These are phyloP conservation scores for Hemicrepidius hirtus DNA, from an alignment of 2,888 invertebrate genomes.

Conservation along the genomic window DNA sequence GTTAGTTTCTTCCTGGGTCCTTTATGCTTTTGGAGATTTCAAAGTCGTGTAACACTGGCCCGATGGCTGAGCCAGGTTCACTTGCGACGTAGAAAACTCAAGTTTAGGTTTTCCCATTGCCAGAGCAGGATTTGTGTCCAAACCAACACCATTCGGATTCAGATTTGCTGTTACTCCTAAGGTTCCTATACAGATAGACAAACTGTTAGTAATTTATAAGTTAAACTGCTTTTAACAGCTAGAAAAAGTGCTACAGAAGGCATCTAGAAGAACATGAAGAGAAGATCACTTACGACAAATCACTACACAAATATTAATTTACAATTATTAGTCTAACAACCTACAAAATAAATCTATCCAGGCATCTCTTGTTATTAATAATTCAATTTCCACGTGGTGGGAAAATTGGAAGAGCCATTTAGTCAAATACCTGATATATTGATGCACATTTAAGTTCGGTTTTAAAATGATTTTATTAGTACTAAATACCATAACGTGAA, in stretches of 20 bases:
- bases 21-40: slow-evolving; percentile 55
- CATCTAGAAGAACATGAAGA: slow-evolving; percentile 47
- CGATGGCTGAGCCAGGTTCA: slow-evolving; percentile 66
- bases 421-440: no score
- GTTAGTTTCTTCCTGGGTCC: background rate
- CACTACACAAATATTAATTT: slow-evolving; percentile 20
- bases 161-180: slow-evolving; percentile 79
- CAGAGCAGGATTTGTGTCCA: slow-evolving; percentile 79
- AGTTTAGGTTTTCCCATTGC: slow-evolving; percentile 74
- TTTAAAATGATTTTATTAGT: no score
- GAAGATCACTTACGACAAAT: slow-evolving; percentile 35
- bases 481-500: no score
- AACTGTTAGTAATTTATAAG: slow-evolving; percentile 24
- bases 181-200: slow-evolving; percentile 53
- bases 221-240: slow-evolving; percentile 9
- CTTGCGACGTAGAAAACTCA: slow-evolving; percentile 71
- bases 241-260: slow-evolving; percentile 42
- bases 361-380: background rate
- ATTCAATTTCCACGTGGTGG: background rate
- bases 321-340: background rate
- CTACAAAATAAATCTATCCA: background rate
- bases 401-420: no score
- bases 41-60: slow-evolving; percentile 66
- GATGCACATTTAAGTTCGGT: no score
- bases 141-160: slow-evolving; percentile 78